These are phyloP conservation scores for Eupeodes luniger DNA, from an alignment of 2,888 invertebrate genomes.

Conservation along the genomic window DNA sequence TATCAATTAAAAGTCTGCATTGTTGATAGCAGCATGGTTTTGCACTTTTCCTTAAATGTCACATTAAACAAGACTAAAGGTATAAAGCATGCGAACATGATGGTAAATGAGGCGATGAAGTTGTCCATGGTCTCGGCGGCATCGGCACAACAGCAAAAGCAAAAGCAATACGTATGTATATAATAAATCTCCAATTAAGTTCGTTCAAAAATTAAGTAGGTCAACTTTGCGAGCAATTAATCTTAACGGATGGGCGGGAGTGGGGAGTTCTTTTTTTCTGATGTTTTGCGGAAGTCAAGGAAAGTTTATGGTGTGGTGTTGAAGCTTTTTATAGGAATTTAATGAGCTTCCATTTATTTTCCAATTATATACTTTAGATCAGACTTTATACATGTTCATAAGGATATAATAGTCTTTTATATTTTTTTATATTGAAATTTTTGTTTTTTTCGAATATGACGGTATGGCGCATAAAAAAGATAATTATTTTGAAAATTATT, in stretches of 20 bases:
- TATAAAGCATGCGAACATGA: neutral
- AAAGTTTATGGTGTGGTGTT: constrained; percentile 4
- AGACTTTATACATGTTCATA: neutral
- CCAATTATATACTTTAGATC: constrained; percentile 8
- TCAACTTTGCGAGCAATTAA: constrained; percentile 58
- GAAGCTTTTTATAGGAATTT: constrained; percentile 29
- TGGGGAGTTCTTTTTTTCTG: neutral
- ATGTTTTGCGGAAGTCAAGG: neutral
- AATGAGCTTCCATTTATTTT: constrained; percentile 29
- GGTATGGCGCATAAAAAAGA: too few species aligned
- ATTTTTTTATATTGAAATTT: neutral
- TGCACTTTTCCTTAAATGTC: constrained; percentile 57
- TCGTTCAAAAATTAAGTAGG: constrained; percentile 61
- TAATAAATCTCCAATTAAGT: constrained; percentile 53
- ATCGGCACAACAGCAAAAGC: neutral
- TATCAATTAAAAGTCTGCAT: constrained; percentile 33
- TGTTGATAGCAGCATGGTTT: constrained; percentile 63
- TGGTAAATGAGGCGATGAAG: constrained; percentile 13
- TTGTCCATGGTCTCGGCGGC: constrained; percentile 8
- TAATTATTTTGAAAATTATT: neutral
- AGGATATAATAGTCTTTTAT: neutral
- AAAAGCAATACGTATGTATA: neutral
- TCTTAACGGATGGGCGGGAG: constrained; percentile 1
- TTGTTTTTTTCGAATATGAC: too few species aligned
- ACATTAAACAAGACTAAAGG: neutral